Evolutionary conservation across 1,140 invertebrate species (phyloP).

Genomic region (Drosophila bipectinata): DNA sequence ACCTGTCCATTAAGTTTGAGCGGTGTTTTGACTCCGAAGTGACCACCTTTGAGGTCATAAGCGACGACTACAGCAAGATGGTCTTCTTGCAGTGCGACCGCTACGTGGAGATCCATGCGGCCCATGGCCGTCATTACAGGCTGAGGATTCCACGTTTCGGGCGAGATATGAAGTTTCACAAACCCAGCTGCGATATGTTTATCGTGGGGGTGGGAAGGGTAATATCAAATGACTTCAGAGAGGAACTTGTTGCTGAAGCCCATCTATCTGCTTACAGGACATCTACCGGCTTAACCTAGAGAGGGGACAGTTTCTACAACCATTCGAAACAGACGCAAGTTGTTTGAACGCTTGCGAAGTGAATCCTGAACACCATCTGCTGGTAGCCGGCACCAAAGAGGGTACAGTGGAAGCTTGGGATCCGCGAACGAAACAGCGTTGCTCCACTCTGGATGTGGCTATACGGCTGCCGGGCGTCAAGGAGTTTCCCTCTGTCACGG

Average conservation of each 20-base stretch:
- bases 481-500: constrained; percentile 85
- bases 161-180: constrained; percentile 96
- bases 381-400: constrained; percentile 95
- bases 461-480: constrained; percentile 85
- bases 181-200: constrained; percentile 95
- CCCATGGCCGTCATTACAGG: constrained; percentile 95
- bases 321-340: constrained; percentile 90
- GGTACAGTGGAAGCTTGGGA: constrained; percentile 99
- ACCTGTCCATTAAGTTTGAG: constrained; percentile 99
- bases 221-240: constrained; percentile 49
- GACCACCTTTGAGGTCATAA: constrained; percentile 93
- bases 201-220: constrained; percentile 93
- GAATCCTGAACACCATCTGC: constrained; percentile 94
- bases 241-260: not conserved
- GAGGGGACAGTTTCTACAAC: constrained; percentile 95
- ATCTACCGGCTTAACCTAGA: constrained; percentile 98
- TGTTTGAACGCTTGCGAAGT: constrained; percentile 94
- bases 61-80: constrained; percentile 94
- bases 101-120: constrained; percentile 97
- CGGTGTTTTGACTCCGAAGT: constrained; percentile 98
- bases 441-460: constrained; percentile 94
- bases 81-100: constrained; percentile 94
- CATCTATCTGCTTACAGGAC: constrained; percentile 85
- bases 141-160: constrained; percentile 97
- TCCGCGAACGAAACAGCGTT: constrained; percentile 90